These are phyloP conservation scores for Parnassius glacialis DNA, from an alignment of 2,888 invertebrate genomes.

Conservation along the genomic window DNA sequence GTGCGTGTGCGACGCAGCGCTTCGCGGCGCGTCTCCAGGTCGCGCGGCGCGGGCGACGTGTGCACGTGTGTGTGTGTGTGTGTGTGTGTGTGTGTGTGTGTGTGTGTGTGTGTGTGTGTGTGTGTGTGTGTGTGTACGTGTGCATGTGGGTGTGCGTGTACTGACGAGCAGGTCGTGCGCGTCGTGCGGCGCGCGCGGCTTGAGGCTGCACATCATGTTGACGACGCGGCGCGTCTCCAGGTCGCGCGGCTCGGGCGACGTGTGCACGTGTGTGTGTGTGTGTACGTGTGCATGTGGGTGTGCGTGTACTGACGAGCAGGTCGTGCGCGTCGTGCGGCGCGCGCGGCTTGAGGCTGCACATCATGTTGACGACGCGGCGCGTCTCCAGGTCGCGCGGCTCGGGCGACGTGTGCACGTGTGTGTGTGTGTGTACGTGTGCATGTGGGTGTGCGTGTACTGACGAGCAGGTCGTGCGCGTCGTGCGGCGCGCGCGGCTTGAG, in stretches of 20 bases:
- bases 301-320: background rate
- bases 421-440: background rate
- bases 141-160: background rate
- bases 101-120: background rate
- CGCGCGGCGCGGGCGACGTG: background rate
- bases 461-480: slow-evolving; percentile 81
- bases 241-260: too few species aligned
- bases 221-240: too few species aligned
- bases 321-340: background rate
- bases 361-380: too few species aligned
- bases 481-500: slow-evolving; percentile 25
- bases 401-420: too few species aligned
- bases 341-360: too few species aligned
- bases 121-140: slow-evolving; percentile 74
- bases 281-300: too few species aligned
- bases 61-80: slow-evolving; percentile 9
- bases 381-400: too few species aligned
- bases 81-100: slow-evolving; percentile 70
- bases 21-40: too few species aligned
- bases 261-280: background rate
- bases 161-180: background rate
- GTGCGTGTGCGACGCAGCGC: too few species aligned
- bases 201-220: too few species aligned
- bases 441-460: slow-evolving; percentile 65
- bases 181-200: too few species aligned